Percentiles rank a stretch among this genome's conserved stretches.
These are phyloP conservation scores for Drosophila setosimentum DNA, from an alignment of 2,888 invertebrate genomes.

Conservation along the genomic window DNA sequence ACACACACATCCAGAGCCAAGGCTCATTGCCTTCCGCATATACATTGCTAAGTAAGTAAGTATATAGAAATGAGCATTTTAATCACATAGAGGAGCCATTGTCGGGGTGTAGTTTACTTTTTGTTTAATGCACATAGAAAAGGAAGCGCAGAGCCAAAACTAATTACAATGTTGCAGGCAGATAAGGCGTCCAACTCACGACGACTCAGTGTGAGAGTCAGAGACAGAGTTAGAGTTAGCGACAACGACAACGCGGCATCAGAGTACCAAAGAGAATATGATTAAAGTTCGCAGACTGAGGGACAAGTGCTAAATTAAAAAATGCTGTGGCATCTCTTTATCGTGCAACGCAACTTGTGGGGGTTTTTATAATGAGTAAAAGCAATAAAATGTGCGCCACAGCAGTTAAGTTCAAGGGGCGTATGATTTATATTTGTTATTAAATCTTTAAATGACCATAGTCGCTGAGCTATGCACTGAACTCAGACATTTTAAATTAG, in stretches of 20 bases:
- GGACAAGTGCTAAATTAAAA: slow-evolving; percentile 74
- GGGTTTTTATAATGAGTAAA: slow-evolving; percentile 67
- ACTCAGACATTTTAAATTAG: slow-evolving; percentile 46
- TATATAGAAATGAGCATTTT: slow-evolving; percentile 54
- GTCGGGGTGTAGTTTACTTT: slow-evolving; percentile 46
- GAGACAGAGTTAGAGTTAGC: slow-evolving; percentile 1
- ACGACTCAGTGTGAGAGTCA: not conserved
- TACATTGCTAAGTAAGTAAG: slow-evolving; percentile 36
- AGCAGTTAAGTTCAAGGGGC: slow-evolving; percentile 52
- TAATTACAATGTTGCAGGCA: slow-evolving; percentile 71
- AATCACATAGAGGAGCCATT: slow-evolving; percentile 64
- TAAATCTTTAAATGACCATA: slow-evolving; percentile 63
- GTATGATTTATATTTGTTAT: slow-evolving; percentile 76
- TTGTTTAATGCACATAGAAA: slow-evolving; percentile 42
- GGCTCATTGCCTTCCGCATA: slow-evolving; percentile 3
- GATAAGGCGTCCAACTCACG: slow-evolving; percentile 39
- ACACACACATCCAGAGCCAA: not conserved
- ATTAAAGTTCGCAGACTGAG: slow-evolving; percentile 65
- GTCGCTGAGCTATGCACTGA: slow-evolving; percentile 16
- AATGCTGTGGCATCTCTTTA: slow-evolving; percentile 69
- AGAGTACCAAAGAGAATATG: slow-evolving; percentile 61
- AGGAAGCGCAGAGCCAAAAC: slow-evolving; percentile 59
- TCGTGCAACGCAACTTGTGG: slow-evolving; percentile 44
- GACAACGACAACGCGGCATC: not conserved
- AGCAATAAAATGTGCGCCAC: slow-evolving; percentile 68